A percentile compares a stretch with the other conserved stretches of the same genome.
These are phyloP conservation scores for Myotis pilosus DNA, from an alignment of 2,797 vertebrate genomes.

Conservation along the genomic window DNA sequence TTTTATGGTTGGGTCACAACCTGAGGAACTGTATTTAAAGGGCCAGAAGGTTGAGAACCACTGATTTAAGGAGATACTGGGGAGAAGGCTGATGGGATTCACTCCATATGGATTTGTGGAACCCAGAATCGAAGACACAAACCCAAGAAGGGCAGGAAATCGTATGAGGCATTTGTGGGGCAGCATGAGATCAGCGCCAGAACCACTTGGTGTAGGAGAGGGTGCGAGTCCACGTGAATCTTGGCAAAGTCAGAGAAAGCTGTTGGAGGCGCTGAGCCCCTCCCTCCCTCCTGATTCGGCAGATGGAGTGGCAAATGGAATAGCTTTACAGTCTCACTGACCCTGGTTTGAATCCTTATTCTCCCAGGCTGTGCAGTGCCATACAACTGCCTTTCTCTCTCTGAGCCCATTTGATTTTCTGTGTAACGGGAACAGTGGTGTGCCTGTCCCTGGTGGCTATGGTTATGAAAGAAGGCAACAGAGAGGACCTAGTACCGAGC, in stretches of 20 bases:
- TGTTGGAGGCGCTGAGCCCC: neutral
- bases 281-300: neutral
- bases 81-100: neutral
- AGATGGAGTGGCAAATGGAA: neutral
- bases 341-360: neutral
- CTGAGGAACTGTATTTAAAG: too few species aligned
- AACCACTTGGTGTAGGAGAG: neutral
- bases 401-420: neutral
- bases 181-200: neutral
- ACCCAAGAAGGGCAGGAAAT: neutral
- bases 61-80: neutral
- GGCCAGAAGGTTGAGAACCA: too few species aligned
- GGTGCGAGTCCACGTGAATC: too few species aligned
- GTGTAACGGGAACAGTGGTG: neutral
- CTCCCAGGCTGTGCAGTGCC: neutral
- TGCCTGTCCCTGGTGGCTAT: neutral
- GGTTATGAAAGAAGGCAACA: neutral
- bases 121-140: neutral
- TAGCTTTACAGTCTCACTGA: neutral
- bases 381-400: neutral
- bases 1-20: too few species aligned
- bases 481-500: neutral
- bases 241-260: neutral
- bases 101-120: neutral
- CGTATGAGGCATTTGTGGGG: accelerated